Conservation (phyloP, 2,113 vertebrate genomes). For the Lontra canadensis region DNA sequence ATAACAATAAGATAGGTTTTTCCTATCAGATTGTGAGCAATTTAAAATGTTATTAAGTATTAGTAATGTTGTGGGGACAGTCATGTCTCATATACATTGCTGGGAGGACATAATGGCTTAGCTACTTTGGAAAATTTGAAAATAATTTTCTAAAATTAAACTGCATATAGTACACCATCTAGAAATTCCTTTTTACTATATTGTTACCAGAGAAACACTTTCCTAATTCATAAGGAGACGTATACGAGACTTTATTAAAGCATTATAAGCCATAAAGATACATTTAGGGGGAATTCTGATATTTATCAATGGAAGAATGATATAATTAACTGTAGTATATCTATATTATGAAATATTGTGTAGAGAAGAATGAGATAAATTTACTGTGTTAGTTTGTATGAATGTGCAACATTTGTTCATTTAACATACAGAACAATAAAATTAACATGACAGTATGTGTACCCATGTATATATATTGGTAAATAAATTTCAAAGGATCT, state of each 20-base stretch:
- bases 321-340: background rate
- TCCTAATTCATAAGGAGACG: background rate
- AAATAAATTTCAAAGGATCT: background rate
- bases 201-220: background rate
- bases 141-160: slow-evolving; percentile 23
- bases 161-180: background rate
- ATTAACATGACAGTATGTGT: background rate
- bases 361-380: background rate
- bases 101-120: background rate
- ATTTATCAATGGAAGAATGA: background rate
- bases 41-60: background rate
- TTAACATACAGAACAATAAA: background rate
- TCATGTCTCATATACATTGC: background rate
- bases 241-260: background rate
- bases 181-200: background rate
- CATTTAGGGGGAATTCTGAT: background rate
- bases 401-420: background rate
- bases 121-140: background rate
- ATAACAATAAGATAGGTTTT: background rate
- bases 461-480: background rate
- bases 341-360: background rate
- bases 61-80: background rate
- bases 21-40: background rate
- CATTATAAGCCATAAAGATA: background rate
- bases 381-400: background rate